These are phyloP conservation scores for Medauroidea extradentata DNA, from an alignment of 1,140 invertebrate genomes.

Conservation along the genomic window DNA sequence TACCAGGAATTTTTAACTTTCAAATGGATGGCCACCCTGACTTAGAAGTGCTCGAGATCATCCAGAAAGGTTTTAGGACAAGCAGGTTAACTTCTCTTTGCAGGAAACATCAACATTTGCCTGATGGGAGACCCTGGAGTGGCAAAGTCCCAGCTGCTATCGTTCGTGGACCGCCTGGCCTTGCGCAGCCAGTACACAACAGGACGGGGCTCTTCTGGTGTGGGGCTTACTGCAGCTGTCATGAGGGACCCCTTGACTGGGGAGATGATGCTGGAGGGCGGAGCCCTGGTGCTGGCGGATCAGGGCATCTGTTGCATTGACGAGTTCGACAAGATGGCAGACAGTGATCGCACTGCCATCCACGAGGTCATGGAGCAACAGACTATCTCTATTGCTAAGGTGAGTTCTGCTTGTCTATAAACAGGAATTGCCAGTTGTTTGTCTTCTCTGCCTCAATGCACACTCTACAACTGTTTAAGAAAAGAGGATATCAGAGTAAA, in stretches of 20 bases:
- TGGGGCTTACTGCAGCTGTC: slow-evolving; percentile 96
- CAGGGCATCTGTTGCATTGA: slow-evolving; percentile 98
- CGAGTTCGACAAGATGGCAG: slow-evolving; percentile 99
- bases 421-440: too few relatives aligned
- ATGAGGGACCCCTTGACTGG: slow-evolving; percentile 97
- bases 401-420: slow-evolving; percentile 35
- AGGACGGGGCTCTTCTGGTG: slow-evolving; percentile 94
- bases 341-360: slow-evolving; percentile 92
- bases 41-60: too few relatives aligned
- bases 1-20: too few relatives aligned
- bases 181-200: slow-evolving; percentile 90
- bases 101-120: slow-evolving; percentile 95
- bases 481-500: too few relatives aligned
- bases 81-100: too few relatives aligned
- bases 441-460: too few relatives aligned
- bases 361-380: slow-evolving; percentile 99
- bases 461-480: too few relatives aligned
- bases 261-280: slow-evolving; percentile 96
- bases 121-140: slow-evolving; percentile 99
- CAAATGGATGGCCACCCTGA: too few relatives aligned
- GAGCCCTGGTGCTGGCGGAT: slow-evolving; percentile 96
- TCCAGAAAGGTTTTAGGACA: too few relatives aligned
- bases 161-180: slow-evolving; percentile 91
- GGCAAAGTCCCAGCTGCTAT: slow-evolving; percentile 95
- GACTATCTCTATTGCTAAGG: slow-evolving; percentile 98